These are phyloP conservation scores for Trematomus loennbergii DNA, from an alignment of 2,113 vertebrate species.

Conservation along the genomic window DNA sequence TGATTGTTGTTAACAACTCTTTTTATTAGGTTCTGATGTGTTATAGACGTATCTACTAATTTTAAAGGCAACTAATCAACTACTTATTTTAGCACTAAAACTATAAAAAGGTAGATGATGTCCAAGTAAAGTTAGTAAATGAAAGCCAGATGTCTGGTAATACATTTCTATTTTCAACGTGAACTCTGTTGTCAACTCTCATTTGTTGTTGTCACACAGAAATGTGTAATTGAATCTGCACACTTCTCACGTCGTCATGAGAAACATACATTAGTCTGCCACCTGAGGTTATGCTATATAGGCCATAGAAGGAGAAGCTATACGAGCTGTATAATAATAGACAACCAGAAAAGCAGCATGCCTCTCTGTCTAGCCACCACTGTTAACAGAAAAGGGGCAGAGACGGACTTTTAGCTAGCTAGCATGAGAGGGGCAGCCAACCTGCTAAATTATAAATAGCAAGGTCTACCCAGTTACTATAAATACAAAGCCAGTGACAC, in stretches of 20 bases:
- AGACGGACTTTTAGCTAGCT: slow-evolving; percentile 32
- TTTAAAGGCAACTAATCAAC: not conserved
- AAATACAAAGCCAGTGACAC: slow-evolving; percentile 79
- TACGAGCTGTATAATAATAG: slow-evolving; percentile 63
- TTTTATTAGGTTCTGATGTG: no score
- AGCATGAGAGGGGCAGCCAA: slow-evolving; percentile 52
- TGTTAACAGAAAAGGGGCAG: slow-evolving; percentile 10
- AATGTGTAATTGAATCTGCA: not conserved
- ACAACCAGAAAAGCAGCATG: slow-evolving; percentile 46
- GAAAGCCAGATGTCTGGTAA: not conserved
- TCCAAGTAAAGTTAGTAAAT: not conserved
- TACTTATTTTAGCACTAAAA: not conserved
- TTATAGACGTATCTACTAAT: no score
- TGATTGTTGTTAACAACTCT: no score
- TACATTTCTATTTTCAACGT: not conserved
- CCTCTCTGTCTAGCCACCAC: slow-evolving; percentile 8
- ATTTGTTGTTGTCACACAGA: not conserved
- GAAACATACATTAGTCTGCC: not conserved
- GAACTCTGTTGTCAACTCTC: not conserved
- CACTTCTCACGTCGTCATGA: not conserved
- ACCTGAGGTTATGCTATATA: slow-evolving; percentile 13
- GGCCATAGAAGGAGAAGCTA: slow-evolving; percentile 58
- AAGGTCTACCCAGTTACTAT: slow-evolving; percentile 80
- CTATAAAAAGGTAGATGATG: not conserved
- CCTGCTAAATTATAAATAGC: slow-evolving; percentile 86